Evolutionary conservation across 2,888 invertebrate genomes (phyloP).

Genomic region (Chloroclysta siterata): DNA sequence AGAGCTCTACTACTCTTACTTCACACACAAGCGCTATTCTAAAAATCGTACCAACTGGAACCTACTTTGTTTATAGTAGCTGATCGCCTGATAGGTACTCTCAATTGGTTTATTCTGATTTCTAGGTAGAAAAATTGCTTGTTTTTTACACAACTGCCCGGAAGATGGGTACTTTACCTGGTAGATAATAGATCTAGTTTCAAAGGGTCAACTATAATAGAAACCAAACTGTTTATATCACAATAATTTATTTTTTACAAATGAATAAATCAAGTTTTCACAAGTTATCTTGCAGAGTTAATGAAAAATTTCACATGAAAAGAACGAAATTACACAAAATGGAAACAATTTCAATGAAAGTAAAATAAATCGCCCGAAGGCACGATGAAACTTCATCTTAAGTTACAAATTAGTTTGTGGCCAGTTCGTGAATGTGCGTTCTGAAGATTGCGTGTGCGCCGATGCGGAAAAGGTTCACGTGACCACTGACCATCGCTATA

Average conservation of each 20-base stretch:
- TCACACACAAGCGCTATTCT: no score
- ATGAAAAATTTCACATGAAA: constrained; percentile 45
- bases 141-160: no score
- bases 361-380: constrained; percentile 41
- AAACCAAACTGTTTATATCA: constrained; percentile 71
- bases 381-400: constrained; percentile 43
- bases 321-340: constrained; percentile 37
- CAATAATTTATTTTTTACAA: constrained; percentile 85
- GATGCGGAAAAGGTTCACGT: constrained; percentile 12
- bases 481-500: constrained; percentile 14
- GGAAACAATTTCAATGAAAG: constrained; percentile 39
- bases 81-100: no score
- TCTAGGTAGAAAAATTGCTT: no score
- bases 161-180: no score
- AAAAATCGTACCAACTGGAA: no score
- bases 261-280: constrained; percentile 80
- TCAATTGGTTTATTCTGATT: no score
- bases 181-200: no score
- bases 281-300: constrained; percentile 70
- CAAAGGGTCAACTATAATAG: constrained; percentile 3
- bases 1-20: no score
- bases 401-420: constrained; percentile 45
- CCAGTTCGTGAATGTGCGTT: constrained; percentile 27
- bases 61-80: no score
- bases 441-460: constrained; percentile 27